A percentile compares a stretch with the other conserved stretches of the same genome.
These are phyloP conservation scores for Hylaeus volcanicus DNA, from an alignment of 1,140 invertebrate genomes.

Conservation along the genomic window DNA sequence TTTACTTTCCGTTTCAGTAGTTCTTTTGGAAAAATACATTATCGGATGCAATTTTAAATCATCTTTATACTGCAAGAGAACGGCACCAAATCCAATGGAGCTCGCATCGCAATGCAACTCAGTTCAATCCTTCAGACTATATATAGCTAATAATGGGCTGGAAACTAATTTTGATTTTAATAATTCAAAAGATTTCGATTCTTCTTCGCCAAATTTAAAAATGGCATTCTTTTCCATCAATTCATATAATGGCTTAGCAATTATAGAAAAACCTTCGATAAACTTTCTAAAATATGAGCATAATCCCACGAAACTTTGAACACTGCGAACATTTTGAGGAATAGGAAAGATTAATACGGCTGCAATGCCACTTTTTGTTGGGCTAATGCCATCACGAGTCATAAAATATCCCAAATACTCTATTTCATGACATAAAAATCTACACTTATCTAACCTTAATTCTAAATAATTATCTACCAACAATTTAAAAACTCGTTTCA, in stretches of 20 bases:
- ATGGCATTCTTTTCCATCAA: too few species aligned
- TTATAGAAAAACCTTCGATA: too few species aligned
- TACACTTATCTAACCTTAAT: not conserved
- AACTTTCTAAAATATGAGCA: too few species aligned
- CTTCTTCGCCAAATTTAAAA: too few species aligned
- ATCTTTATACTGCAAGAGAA: not conserved
- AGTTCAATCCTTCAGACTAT: not conserved
- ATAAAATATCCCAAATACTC: not conserved
- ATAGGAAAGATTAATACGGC: too few species aligned
- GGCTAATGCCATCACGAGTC: not conserved
- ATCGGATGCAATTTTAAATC: not conserved
- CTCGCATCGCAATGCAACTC: conserved; percentile 1
- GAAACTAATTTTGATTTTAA: not conserved
- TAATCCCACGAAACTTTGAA: too few species aligned
- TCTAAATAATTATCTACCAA: not conserved
- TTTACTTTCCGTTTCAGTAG: not conserved
- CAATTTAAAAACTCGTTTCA: not conserved
- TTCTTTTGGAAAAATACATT: not conserved
- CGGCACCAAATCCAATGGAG: not conserved
- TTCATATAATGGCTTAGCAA: too few species aligned
- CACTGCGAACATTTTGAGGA: too few species aligned
- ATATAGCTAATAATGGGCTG: not conserved
- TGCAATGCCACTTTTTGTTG: not conserved
- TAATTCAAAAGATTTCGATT: not conserved
- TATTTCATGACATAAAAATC: not conserved